Conservation (phyloP, 2,888 invertebrate genomes). For the Isoperla grammatica region DNA sequence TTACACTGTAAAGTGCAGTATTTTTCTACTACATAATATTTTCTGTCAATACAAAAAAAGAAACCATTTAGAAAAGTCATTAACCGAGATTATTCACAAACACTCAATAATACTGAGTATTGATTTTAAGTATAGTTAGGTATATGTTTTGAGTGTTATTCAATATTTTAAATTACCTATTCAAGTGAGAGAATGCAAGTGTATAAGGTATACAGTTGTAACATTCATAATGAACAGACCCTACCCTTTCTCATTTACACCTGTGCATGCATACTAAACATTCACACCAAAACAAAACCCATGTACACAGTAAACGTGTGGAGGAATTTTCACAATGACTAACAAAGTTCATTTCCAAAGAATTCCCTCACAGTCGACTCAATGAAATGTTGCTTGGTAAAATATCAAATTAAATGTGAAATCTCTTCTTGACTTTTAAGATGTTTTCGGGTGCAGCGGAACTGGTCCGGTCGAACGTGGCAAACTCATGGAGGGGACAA, state of each 20-base stretch:
- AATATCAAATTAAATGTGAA: conserved; percentile 6
- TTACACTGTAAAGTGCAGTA: too few species aligned
- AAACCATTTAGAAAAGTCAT: too few species aligned
- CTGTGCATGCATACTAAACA: too few species aligned
- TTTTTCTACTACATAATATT: too few species aligned
- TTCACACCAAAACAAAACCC: too few species aligned
- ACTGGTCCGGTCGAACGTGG: not conserved
- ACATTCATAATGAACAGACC: too few species aligned
- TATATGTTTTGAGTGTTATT: conserved; percentile 1
- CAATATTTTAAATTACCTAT: not conserved
- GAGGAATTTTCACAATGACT: conserved; percentile 22
- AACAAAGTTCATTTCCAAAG: conserved; percentile 18
- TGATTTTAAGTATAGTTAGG: not conserved
- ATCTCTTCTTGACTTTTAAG: conserved; percentile 19
- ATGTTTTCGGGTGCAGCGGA: conserved; percentile 14
- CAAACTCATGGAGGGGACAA: conserved; percentile 53
- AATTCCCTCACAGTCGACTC: conserved; percentile 27
- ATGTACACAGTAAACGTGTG: too few species aligned
- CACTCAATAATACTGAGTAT: not conserved
- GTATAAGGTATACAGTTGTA: too few species aligned
- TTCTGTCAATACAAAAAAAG: too few species aligned
- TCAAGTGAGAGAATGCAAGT: too few species aligned
- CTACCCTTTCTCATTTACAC: too few species aligned
- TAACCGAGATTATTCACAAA: too few species aligned
- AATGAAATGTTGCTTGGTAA: conserved; percentile 24